Evolutionary conservation across 2,888 invertebrate species (phyloP).

Genomic region (Abrostola triplasia): DNA sequence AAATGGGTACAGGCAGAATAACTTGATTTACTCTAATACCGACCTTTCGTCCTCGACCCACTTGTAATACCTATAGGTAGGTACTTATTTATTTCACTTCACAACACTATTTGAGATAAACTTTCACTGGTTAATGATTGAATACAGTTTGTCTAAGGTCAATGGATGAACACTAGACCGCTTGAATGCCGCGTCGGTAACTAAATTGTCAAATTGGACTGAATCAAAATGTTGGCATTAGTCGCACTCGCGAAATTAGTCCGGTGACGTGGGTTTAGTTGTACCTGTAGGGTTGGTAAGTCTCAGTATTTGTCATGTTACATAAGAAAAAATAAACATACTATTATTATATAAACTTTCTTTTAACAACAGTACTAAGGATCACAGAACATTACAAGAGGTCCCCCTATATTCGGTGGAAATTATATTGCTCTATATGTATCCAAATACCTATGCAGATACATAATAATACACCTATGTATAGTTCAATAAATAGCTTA

Average conservation of each 20-base stretch:
- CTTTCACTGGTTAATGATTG: conserved; percentile 40
- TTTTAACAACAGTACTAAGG: no score
- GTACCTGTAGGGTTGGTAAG: conserved; percentile 60
- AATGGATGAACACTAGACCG: conserved; percentile 51
- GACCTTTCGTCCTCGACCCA: conserved; percentile 63
- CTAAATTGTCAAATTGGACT: conserved; percentile 81
- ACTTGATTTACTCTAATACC: conserved; percentile 60
- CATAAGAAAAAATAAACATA: conserved; percentile 18
- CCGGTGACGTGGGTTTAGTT: conserved; percentile 67
- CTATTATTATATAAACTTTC: no score
- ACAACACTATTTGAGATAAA: conserved; percentile 50
- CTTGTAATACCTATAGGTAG: conserved; percentile 41
- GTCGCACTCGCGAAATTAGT: conserved; percentile 71
- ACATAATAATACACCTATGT: no score
- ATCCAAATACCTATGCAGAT: no score
- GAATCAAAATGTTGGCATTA: conserved; percentile 80
- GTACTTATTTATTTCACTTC: conserved; percentile 53
- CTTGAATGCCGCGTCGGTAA: conserved; percentile 72
- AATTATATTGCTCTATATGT: no score
- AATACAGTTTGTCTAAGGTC: conserved; percentile 52
- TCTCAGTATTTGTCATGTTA: conserved; percentile 12
- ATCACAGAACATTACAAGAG: no score
- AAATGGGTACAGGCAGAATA: conserved; percentile 56
- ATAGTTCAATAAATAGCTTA: no score
- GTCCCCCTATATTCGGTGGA: no score